Evolutionary conservation across 2,888 invertebrate genomes (phyloP).

Genomic region (Latrodectus elegans): DNA sequence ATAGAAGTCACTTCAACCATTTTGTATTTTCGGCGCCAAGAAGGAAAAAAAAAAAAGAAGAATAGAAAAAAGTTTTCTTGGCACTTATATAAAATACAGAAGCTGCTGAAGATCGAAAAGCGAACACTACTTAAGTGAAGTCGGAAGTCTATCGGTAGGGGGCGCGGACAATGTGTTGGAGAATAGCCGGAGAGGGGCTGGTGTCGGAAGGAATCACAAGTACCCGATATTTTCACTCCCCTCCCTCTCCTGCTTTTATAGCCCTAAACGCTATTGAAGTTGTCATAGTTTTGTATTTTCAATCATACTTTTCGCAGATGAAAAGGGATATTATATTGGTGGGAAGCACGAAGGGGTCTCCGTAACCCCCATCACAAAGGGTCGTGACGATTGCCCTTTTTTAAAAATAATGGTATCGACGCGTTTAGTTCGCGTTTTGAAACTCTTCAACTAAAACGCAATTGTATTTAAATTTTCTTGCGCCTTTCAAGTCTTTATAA

Average conservation of each 20-base stretch:
- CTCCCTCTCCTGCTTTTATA: constrained; percentile 14
- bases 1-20: background rate
- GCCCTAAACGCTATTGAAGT: constrained; percentile 6
- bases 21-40: background rate
- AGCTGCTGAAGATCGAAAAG: constrained; percentile 22
- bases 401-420: no score
- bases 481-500: no score
- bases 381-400: no score
- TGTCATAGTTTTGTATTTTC: constrained; percentile 26
- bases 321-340: background rate
- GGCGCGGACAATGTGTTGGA: constrained; percentile 27
- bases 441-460: no score
- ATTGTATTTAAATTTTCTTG: no score
- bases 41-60: background rate
- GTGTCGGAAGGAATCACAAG: constrained; percentile 32
- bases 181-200: background rate
- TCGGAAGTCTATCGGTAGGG: constrained; percentile 60
- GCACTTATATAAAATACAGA: constrained; percentile 19
- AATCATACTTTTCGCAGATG: constrained; percentile 26
- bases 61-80: background rate
- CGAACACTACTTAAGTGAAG: constrained; percentile 56
- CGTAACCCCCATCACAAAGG: no score
- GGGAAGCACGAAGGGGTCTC: no score
- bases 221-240: constrained; percentile 2
- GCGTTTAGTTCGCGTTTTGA: no score